Conservation (phyloP, 2,113 vertebrate genomes). For the Arothron firmamentum region DNA sequence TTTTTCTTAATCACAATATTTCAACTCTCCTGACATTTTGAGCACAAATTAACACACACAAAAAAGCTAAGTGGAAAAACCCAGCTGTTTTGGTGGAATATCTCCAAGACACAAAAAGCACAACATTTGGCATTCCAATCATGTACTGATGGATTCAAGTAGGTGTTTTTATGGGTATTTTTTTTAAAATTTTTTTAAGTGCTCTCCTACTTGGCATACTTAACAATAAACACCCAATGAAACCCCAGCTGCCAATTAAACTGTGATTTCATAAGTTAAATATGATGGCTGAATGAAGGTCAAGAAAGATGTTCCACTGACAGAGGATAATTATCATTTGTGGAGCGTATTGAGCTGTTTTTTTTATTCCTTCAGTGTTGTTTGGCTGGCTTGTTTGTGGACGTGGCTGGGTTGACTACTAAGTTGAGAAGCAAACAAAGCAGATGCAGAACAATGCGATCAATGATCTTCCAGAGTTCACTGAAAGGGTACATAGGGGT, state of each 20-base stretch:
- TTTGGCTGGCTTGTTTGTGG: slow-evolving; percentile 50
- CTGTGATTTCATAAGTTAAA: slow-evolving; percentile 63
- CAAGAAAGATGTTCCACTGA: slow-evolving; percentile 31
- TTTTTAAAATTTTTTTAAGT: slow-evolving; percentile 53
- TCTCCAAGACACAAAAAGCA: slow-evolving; percentile 57
- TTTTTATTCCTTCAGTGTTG: slow-evolving; percentile 47
- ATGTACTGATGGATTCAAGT: slow-evolving; percentile 65
- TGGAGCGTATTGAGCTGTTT: slow-evolving; percentile 35
- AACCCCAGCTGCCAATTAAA: slow-evolving; percentile 59
- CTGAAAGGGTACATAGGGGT: slow-evolving; percentile 61
- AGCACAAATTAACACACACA: slow-evolving; percentile 66
- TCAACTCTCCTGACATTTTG: slow-evolving; percentile 64
- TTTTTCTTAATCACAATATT: slow-evolving; percentile 65
- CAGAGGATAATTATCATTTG: slow-evolving; percentile 20
- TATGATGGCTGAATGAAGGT: slow-evolving; percentile 60
- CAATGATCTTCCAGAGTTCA: slow-evolving; percentile 77
- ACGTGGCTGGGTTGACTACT: slow-evolving; percentile 54
- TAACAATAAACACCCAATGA: slow-evolving; percentile 61
- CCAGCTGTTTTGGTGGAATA: slow-evolving; percentile 67
- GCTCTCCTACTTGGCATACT: slow-evolving; percentile 63
- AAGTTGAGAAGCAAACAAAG: slow-evolving; percentile 71
- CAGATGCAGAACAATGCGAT: slow-evolving; percentile 70
- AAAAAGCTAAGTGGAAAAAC: slow-evolving; percentile 56
- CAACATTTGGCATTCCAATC: slow-evolving; percentile 63
- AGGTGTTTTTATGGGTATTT: slow-evolving; percentile 46